Percentiles rank a stretch among this genome's conserved stretches.
Evolutionary conservation across 1,140 invertebrate genomes (phyloP).

Genomic region (silkworm (Bombyx mori)): ASM3026992v2 NC_085126.1:1771501-1772000

Average conservation of each 20-base stretch:
- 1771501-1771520: too few species aligned
- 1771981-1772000: conserved; percentile 58
- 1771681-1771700: too few species aligned
- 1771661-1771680: too few species aligned
- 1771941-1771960: conserved; percentile 38
- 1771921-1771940: conserved; percentile 47
- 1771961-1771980: conserved; percentile 32
- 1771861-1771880: conserved; percentile 28
- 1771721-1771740: conserved; percentile 19
- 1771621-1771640: too few species aligned
- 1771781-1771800: conserved; percentile 58
- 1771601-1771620: too few species aligned
- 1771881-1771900: conserved; percentile 56
- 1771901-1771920: conserved; percentile 57
- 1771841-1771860: conserved; percentile 47
- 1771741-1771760: conserved; percentile 54
- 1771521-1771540: too few species aligned
- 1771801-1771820: conserved; percentile 26
- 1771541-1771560: too few species aligned
- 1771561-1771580: too few species aligned
- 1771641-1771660: too few species aligned
- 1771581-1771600: too few species aligned
- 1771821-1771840: background rate
- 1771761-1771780: conserved; percentile 62
- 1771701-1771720: background rate